Evolutionary conservation across 2,888 invertebrate species (phyloP), one percentile per base, ranked within the genome.

Genomic region (Synergus gifuensis): DNA sequence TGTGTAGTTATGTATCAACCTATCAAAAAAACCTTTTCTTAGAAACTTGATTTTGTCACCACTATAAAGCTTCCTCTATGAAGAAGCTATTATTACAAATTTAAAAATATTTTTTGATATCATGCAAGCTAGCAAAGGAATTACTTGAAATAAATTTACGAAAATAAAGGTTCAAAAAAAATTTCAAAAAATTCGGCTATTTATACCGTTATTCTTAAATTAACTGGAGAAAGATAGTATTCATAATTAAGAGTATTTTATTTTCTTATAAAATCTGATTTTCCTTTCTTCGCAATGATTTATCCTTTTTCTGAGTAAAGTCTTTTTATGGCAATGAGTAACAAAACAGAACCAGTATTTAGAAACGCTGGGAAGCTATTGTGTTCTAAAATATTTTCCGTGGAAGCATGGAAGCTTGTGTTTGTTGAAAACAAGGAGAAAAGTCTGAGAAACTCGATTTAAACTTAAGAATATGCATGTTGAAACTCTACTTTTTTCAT

Each of bases 371-470:
- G 28, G 69, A 28, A 69, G 28, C 28, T 28, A 49, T 54, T 54
- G 54, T 46, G 54, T 49, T 54, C 69, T 16, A n/a, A 40, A 11
- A 73, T 54, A 54, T 73, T 54, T 73, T n/a, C 36, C 49, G 16
- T n/a, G n/a, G n/a, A n/a, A n/a, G n/a, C 36, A 73, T 73, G 36
- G 36, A 16, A 73, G 73, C 54, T 73, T 28, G 54, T 54, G 54
- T 36, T 73, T 54, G 73, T 73, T 54, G 36, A 73, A 73, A 54
- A 54, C 73, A 54, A 28, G 40, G 54, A 73, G 54, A 73, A 54
- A 54, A 73, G 54, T 54, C n/a, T 54, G 11, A 54, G 49, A 36
- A 73, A 73, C 73, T 54, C 54, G 36, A 54, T 73, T 2, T 12
- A 28, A 73, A 36, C 54, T 73, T 73, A 54, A 67, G 22, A 9